Conservation (phyloP, 2,888 invertebrate species). For the Seladonia tumulorum region DNA sequence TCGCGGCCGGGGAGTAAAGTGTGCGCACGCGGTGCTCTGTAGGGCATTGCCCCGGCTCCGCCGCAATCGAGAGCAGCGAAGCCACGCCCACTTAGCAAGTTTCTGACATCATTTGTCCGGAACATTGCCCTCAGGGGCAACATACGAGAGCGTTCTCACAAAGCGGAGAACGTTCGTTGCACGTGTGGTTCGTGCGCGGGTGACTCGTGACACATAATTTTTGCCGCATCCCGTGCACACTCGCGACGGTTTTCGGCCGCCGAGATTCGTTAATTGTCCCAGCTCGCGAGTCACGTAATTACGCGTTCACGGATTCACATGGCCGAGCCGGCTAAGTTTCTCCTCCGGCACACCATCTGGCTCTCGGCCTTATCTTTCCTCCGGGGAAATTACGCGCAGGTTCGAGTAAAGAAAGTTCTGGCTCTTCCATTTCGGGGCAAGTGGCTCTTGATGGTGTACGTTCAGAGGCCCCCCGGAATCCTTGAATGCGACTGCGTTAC, state of each 20-base stretch:
- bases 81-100: not conserved
- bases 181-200: not conserved
- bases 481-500: slow-evolving; percentile 6
- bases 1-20: not conserved
- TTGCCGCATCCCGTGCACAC: not conserved
- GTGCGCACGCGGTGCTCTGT: not conserved
- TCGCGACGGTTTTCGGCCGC: not conserved
- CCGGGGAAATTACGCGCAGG: slow-evolving; percentile 56
- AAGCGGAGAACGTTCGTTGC: not conserved
- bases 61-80: not conserved
- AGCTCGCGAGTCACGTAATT: slow-evolving; percentile 36
- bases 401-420: slow-evolving; percentile 35
- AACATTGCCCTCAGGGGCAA: not conserved
- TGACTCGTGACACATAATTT: not conserved
- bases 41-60: not conserved
- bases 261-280: slow-evolving; percentile 1
- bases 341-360: not conserved
- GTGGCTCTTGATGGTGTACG: slow-evolving; percentile 32
- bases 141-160: not conserved
- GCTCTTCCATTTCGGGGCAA: slow-evolving; percentile 35
- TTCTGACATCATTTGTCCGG: not conserved
- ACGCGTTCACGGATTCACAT: slow-evolving; percentile 32
- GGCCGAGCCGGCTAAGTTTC: slow-evolving; percentile 38
- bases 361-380: slow-evolving; percentile 39
- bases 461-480: not conserved